These are phyloP conservation scores for Menidia beryllina DNA, from an alignment of 2,113 vertebrate species.

Conservation along the genomic window DNA sequence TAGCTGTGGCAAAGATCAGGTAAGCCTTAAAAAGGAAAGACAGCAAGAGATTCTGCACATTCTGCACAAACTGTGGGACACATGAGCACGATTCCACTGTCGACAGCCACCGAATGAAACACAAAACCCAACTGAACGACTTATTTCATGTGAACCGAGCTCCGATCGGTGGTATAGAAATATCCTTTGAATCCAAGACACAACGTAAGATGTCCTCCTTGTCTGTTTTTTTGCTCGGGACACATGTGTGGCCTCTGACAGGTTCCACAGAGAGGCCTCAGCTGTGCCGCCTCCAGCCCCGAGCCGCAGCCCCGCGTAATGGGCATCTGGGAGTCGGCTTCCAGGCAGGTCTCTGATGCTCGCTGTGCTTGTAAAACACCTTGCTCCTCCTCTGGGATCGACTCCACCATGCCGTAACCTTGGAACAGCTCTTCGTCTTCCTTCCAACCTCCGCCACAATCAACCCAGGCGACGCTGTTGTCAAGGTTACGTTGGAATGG, in stretches of 20 bases:
- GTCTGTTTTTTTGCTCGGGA: slow-evolving; percentile 28
- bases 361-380: slow-evolving; percentile 53
- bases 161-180: too few relatives aligned
- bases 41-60: too few relatives aligned
- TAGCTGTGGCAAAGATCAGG: too few relatives aligned
- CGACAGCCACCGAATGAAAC: too few relatives aligned
- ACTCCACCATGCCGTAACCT: slow-evolving; percentile 22
- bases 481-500: slow-evolving; percentile 52
- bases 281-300: slow-evolving; percentile 33
- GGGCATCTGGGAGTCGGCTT: slow-evolving; percentile 24
- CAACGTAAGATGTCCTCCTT: too few relatives aligned
- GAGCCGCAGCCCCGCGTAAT: slow-evolving; percentile 62
- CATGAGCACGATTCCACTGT: too few relatives aligned
- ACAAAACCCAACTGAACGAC: too few relatives aligned
- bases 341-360: slow-evolving; percentile 5
- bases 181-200: too few relatives aligned
- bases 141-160: too few relatives aligned
- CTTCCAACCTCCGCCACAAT: slow-evolving; percentile 29
- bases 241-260: slow-evolving; percentile 54
- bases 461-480: slow-evolving; percentile 57
- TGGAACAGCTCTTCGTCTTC: slow-evolving; percentile 21
- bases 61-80: too few relatives aligned
- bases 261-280: slow-evolving; percentile 24
- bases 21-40: too few relatives aligned
- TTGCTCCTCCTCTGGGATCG: slow-evolving; percentile 37